Conservation (phyloP, 2,113 vertebrate species). For the Acrocephalus arundinaceus region DNA sequence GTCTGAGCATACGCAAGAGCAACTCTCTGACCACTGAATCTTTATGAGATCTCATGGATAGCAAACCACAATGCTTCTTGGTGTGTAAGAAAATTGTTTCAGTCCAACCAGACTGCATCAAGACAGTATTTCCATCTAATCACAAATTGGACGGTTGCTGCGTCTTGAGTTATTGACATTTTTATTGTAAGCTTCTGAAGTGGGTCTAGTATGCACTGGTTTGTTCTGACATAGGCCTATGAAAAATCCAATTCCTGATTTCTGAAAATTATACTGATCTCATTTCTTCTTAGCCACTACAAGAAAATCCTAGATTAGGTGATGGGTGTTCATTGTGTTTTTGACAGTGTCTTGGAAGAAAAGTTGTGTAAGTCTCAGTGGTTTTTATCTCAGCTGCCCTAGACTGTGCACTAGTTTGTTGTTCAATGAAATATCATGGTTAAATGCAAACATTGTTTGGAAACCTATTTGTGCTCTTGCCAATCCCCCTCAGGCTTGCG, state of each 20-base stretch:
- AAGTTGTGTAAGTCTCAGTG: not conserved
- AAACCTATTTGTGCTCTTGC: not conserved
- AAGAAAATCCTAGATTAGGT: not conserved
- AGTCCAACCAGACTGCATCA: not conserved
- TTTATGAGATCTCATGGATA: not conserved
- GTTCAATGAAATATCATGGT: not conserved
- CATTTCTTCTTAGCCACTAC: not conserved
- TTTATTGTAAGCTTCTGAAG: not conserved
- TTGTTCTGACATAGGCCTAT: not conserved
- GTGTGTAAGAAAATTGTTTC: not conserved
- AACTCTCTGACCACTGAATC: not conserved
- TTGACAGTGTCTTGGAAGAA: not conserved
- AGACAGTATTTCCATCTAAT: not conserved
- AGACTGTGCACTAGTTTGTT: not conserved
- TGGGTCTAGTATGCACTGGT: not conserved
- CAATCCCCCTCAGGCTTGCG: constrained; percentile 69
- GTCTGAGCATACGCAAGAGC: not conserved
- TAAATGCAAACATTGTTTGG: not conserved
- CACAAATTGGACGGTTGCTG: not conserved
- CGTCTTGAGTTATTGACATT: not conserved
- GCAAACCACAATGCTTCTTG: not conserved
- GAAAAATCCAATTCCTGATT: not conserved
- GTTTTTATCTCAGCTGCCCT: not conserved
- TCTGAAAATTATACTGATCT: not conserved
- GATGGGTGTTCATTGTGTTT: not conserved